Base-by-base conservation (phyloP, 2,888 invertebrate species). In the Tachina fera region DNA sequence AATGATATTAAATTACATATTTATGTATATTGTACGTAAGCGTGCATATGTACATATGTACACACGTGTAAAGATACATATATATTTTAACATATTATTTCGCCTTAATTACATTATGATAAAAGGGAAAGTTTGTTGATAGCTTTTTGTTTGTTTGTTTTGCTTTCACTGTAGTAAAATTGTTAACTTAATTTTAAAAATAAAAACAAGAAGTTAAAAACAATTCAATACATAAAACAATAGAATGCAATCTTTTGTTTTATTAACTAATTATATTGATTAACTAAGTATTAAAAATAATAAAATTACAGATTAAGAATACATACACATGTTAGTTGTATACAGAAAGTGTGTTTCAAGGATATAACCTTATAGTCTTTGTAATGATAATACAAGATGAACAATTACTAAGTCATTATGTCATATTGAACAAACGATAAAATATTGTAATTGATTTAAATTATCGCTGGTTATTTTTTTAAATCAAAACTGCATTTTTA, bases 151-250 rank as follows among this genome's bases (percentile, higher is more conserved):
- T 81, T 81, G 85, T 82, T 83, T 83, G 83, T 83, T 76, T 80
- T 76, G 80, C 86, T 63, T 76, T 51, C 43, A 39, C 53, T 45
- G 51, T 39, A 87, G 86, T 84, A 77, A 67, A 88, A 88, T 87
- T 87, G 76, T 89, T 6, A 6, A 6, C 31, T 31, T 31, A 75
- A 49, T 58, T 70, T 43, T 53, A 61, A 47, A 68, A 47, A 11
- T 83, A 77, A 68, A 31, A 68, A 67, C 53, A 16, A 60, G 22
- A 16, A 56, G 1, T 39, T 49, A 61, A 60, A 68, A 61, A 51
- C 31, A 61, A 19, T 71, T 53, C 45, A 14, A 8, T 43, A 71
- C 31, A 16, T 71, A 22, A 60, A 70, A 78, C 56, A 56, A 22
- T 78, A 71, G 39, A 78, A 43, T 43, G 51, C 16, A 16, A n/a